A percentile compares a stretch with the other conserved stretches of the same genome.
Conservation (phyloP, 1,140 invertebrate genomes). For the Drosophila asahinai region DNA sequence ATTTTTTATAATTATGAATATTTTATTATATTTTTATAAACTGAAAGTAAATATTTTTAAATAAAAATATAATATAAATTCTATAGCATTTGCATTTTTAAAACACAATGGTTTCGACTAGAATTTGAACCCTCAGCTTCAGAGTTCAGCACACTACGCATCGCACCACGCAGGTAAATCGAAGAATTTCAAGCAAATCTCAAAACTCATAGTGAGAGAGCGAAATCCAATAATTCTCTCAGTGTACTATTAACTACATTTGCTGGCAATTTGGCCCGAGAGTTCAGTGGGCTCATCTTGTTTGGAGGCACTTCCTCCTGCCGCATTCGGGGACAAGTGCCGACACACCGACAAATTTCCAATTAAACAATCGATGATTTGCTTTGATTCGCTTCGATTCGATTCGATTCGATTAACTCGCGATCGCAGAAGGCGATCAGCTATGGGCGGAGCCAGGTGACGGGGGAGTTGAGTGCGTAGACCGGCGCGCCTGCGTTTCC, state of each 20-base stretch:
- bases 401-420: constrained; percentile 60
- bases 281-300: constrained; percentile 41
- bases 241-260: not conserved
- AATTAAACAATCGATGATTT: constrained; percentile 66
- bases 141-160: too few species aligned
- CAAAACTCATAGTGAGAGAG: too few species aligned
- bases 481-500: constrained; percentile 42
- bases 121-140: too few species aligned
- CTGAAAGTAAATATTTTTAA: too few species aligned
- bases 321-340: constrained; percentile 49
- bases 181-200: too few species aligned
- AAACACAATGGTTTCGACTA: too few species aligned
- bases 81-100: too few species aligned
- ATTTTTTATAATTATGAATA: too few species aligned
- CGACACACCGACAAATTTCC: constrained; percentile 46
- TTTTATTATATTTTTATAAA: too few species aligned
- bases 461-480: constrained; percentile 23
- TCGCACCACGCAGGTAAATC: too few species aligned
- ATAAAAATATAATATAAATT: too few species aligned
- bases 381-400: constrained; percentile 36
- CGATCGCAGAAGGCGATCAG: constrained; percentile 37
- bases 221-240: too few species aligned
- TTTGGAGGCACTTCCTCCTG: constrained; percentile 49
- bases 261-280: not conserved
- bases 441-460: constrained; percentile 8